Evolutionary conservation across 2,113 vertebrate genomes (phyloP).

Genomic region (Leiothrix lutea): DNA sequence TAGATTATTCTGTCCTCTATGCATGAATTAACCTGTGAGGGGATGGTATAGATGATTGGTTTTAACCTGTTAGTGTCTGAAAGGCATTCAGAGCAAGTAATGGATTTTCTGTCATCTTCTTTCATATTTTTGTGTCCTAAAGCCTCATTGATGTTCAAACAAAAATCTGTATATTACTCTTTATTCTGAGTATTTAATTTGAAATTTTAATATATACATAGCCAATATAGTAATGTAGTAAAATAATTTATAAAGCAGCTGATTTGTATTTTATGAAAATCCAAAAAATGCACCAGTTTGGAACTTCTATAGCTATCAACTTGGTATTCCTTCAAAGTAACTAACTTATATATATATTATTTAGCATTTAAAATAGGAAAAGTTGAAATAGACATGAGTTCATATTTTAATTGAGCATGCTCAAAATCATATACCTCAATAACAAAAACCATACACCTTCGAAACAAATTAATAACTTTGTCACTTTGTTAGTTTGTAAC

Average conservation of each 20-base stretch:
- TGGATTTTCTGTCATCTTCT: neutral
- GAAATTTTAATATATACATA: neutral
- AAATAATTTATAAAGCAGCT: neutral
- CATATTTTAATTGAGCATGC: neutral
- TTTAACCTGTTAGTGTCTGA: neutral
- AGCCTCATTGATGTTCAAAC: neutral
- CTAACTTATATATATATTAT: neutral
- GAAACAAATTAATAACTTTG: neutral
- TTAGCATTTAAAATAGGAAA: neutral
- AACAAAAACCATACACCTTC: neutral
- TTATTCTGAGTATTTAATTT: neutral
- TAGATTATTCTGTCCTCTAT: slow-evolving; percentile 4
- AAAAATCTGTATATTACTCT: neutral
- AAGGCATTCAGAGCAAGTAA: neutral
- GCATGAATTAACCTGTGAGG: neutral
- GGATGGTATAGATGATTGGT: neutral
- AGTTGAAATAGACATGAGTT: neutral
- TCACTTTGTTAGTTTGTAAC: too few species aligned
- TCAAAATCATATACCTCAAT: neutral
- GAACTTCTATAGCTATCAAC: neutral
- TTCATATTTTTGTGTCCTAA: neutral
- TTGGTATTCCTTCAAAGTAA: neutral
- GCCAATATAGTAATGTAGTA: neutral
- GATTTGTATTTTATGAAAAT: neutral
- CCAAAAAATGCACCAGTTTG: neutral